Evolutionary conservation across 2,113 vertebrate species (phyloP), one percentile per base, ranked within the genome.

Genomic region (Cygnus atratus): DNA sequence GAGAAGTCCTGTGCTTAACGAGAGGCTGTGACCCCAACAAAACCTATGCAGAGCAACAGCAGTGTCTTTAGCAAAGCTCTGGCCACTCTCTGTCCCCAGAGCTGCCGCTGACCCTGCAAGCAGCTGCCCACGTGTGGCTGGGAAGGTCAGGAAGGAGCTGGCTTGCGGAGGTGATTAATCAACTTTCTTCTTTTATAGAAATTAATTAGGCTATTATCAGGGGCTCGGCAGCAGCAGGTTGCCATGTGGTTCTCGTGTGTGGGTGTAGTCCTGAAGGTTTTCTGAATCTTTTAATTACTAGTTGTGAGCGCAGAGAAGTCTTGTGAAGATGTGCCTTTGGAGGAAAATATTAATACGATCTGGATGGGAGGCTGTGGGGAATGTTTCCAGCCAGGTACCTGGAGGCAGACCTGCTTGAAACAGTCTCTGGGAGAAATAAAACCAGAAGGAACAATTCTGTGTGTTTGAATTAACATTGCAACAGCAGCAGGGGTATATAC

Each of bases 231-330:
- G 91, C 93, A 92, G 96, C 87, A 70, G 91, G 93, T 72, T 84
- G 83, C 94, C 94, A 83, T 91, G 95, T 76, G 89, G 48, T 77
- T 94, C 84, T 95, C 1, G 15, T 54, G 84, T 75, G 94, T 95
- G 87, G 94, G 93, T 84, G 95, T 63, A 95, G 92, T 84, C 93
- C 94, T 92, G 83, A 55, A 95, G 95, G 85, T 75, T 96, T 94
- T 68, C 90, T 87, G 72, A 28, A 3, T 19, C 79, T 84, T 80
- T 92, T 94, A 93, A 92, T 95, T 94, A 92, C 77, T 43, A 88
- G 76, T 6, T 68, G 31, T 39, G 63, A 86, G 59, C 12, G 54
- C 20, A 57, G 90, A 59, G 55, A 44, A 81, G 90, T 72, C 71
- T 50, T 33, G 80, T 48, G 82, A 63, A 85, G 78, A 39, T 1